Conservation (phyloP, 2,888 invertebrate species). For the Eulithis prunata region DNA sequence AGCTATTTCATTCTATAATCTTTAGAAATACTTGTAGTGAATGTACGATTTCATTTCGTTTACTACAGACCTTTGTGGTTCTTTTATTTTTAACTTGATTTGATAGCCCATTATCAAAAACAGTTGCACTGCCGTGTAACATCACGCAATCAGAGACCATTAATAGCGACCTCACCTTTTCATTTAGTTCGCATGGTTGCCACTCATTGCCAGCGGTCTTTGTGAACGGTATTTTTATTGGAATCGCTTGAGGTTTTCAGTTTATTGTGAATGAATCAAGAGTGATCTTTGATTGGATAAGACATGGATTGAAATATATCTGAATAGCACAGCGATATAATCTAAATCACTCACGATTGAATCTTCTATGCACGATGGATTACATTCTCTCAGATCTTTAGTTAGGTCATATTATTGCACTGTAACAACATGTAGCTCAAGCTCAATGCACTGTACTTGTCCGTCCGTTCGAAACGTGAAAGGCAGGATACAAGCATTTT, state of each 20-base stretch:
- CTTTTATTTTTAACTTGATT: slow-evolving; percentile 8
- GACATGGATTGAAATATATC: no score
- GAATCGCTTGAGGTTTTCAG: slow-evolving; percentile 10
- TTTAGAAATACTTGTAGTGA: no score
- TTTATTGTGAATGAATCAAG: slow-evolving; percentile 14
- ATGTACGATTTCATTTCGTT: no score
- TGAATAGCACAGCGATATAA: not conserved
- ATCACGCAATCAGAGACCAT: slow-evolving; percentile 20
- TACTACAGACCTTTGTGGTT: not conserved
- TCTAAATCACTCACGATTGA: not conserved
- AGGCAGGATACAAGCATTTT: no score
- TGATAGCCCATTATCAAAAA: slow-evolving; percentile 17
- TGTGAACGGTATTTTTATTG: slow-evolving; percentile 28
- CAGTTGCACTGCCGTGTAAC: slow-evolving; percentile 13
- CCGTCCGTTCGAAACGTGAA: no score
- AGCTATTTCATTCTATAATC: no score
- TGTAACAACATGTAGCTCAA: no score
- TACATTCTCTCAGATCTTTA: no score
- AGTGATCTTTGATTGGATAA: not conserved
- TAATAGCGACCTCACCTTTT: slow-evolving; percentile 17
- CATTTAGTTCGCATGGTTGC: slow-evolving; percentile 16
- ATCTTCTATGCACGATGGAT: no score
- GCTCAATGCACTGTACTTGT: no score
- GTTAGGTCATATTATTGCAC: no score
- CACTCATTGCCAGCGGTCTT: slow-evolving; percentile 12